A percentile compares a stretch with the other conserved stretches of the same genome.
phyloP scores from a whole-genome alignment of 2,888 invertebrate species.

The Orthosia gothica region DNA sequence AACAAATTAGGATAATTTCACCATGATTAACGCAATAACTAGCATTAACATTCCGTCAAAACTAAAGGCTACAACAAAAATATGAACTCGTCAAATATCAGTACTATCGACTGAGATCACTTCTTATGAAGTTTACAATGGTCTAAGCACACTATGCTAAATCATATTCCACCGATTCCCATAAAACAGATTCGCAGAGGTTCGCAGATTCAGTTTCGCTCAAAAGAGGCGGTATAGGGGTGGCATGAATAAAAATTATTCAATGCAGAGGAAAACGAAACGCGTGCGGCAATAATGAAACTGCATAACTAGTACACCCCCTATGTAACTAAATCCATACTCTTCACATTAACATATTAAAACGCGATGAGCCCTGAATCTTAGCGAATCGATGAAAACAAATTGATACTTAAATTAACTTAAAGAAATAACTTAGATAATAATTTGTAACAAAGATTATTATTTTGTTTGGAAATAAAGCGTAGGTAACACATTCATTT shows the following conservation, averaged over 20 bases:
- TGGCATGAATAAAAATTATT: slow-evolving; percentile 6
- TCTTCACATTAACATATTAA: slow-evolving; percentile 20
- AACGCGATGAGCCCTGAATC: slow-evolving; percentile 34
- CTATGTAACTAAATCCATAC: slow-evolving; percentile 13
- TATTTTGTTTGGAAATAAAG: slow-evolving; percentile 52
- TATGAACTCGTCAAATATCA: slow-evolving; percentile 66
- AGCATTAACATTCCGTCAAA: background rate
- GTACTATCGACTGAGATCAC: slow-evolving; percentile 80
- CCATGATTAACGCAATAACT: background rate
- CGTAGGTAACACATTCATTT: slow-evolving; percentile 36
- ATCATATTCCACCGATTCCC: slow-evolving; percentile 27
- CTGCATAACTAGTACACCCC: too few species aligned
- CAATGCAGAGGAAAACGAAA: slow-evolving; percentile 10
- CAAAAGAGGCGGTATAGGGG: background rate
- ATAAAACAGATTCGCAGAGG: slow-evolving; percentile 4
- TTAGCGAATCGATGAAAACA: slow-evolving; percentile 40
- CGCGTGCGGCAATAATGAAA: slow-evolving; percentile 1
- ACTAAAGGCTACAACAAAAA: slow-evolving; percentile 58
- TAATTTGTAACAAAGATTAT: slow-evolving; percentile 48
- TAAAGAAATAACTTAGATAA: slow-evolving; percentile 40
- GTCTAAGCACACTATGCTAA: slow-evolving; percentile 57
- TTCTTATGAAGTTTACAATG: slow-evolving; percentile 67
- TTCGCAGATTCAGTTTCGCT: slow-evolving; percentile 18
- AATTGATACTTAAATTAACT: slow-evolving; percentile 41
- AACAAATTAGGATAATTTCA: slow-evolving; percentile 1